Percentiles rank a stretch among this genome's conserved stretches.
Evolutionary conservation across 64 coral and sea anemone species (phyloP).

Genomic region (Cladopsammia gracilis): DNA sequence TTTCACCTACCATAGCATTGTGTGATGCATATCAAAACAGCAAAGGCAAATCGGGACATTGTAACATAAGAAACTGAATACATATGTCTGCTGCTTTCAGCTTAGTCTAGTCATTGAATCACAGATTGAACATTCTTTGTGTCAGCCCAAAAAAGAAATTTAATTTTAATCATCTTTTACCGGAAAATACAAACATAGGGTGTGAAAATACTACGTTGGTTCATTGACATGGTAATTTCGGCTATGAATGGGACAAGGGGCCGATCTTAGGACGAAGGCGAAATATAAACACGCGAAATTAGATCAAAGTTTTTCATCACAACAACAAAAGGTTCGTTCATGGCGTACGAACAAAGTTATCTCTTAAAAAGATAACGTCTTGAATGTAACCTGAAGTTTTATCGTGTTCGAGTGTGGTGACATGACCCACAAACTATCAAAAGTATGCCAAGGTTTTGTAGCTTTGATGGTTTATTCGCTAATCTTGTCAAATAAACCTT

Average conservation of each 20-base stretch:
- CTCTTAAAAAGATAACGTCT: neutral
- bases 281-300: neutral
- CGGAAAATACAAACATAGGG: slow-evolving; percentile 57
- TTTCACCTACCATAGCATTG: slow-evolving; percentile 3
- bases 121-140: neutral
- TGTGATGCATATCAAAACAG: neutral
- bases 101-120: neutral
- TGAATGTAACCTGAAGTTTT: neutral
- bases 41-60: neutral
- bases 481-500: slow-evolving; percentile 42
- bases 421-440: neutral
- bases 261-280: neutral
- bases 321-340: neutral
- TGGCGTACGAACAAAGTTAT: neutral
- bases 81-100: neutral
- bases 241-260: neutral
- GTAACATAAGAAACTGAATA: neutral
- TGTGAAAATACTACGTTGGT: slow-evolving; percentile 15
- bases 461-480: neutral
- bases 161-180: slow-evolving; percentile 44
- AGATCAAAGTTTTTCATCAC: neutral
- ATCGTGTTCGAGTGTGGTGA: neutral
- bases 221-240: slow-evolving; percentile 29
- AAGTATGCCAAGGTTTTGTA: slow-evolving; percentile 15
- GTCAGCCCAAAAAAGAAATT: slow-evolving; percentile 17